phyloP scores from a whole-genome alignment of 2,113 vertebrate genomes.

The Balaenoptera acutorostrata region DNA sequence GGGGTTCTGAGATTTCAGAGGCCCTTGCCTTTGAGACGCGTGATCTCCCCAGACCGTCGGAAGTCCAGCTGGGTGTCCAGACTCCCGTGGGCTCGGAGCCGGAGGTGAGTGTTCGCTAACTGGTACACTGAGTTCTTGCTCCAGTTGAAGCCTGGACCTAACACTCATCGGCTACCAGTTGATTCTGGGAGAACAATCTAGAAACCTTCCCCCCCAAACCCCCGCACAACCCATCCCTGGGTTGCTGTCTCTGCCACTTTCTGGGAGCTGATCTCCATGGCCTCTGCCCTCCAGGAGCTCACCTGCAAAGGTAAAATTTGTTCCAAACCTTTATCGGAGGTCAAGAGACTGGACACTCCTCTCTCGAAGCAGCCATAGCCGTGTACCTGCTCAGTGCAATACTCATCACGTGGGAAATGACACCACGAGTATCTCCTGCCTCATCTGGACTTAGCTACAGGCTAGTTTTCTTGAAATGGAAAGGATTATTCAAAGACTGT shows the following conservation, averaged over 20 bases:
- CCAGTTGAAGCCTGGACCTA: background rate
- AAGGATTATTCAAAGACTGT: background rate
- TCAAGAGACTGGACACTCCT: background rate
- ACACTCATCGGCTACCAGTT: background rate
- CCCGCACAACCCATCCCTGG: background rate
- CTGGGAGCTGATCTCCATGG: background rate
- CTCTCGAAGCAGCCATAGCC: background rate
- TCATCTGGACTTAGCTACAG: background rate
- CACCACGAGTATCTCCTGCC: background rate
- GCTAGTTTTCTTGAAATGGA: background rate
- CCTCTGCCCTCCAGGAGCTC: background rate
- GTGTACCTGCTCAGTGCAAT: rapidly evolving
- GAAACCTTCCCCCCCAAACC: background rate
- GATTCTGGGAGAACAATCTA: background rate
- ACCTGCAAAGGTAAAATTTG: background rate
- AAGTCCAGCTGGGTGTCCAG: background rate
- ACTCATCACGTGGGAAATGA: background rate
- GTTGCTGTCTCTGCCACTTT: background rate
- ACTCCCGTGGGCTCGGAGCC: background rate
- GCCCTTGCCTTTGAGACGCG: background rate
- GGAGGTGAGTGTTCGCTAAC: rapidly evolving
- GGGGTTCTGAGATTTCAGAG: background rate
- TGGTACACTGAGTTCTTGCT: background rate
- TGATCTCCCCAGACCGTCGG: background rate
- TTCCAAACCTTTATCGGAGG: background rate